Conservation (phyloP, 2,888 invertebrate species). For the Dastarcus helophoroides region DNA sequence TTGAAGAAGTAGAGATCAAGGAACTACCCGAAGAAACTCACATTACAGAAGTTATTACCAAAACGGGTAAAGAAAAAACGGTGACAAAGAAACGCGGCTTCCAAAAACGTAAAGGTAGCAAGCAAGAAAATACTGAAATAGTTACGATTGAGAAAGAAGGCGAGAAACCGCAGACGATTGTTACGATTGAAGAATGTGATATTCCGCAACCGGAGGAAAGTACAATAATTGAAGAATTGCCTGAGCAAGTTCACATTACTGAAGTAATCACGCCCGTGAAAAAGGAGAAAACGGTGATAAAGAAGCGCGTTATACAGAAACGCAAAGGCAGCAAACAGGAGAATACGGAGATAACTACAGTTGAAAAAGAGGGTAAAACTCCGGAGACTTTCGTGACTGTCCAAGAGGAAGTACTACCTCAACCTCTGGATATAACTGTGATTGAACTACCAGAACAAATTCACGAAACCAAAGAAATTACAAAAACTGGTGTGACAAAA, state of each 20-base stretch:
- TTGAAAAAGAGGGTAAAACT: constrained; percentile 33
- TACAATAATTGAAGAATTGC: constrained; percentile 21
- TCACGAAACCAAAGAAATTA: constrained; percentile 17
- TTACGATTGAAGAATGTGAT: constrained; percentile 23
- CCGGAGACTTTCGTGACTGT: constrained; percentile 28
- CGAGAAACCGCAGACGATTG: constrained; percentile 26
- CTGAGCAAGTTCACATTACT: constrained; percentile 28
- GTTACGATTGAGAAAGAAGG: constrained; percentile 40
- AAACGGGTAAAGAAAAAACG: constrained; percentile 40
- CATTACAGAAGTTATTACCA: constrained; percentile 24
- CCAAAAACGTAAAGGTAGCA: constrained; percentile 12
- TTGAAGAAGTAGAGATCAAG: too few species aligned
- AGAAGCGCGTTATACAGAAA: constrained; percentile 36
- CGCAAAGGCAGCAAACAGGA: constrained; percentile 29
- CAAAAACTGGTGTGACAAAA: constrained; percentile 19
- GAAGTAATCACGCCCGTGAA: constrained; percentile 16
- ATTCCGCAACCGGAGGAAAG: constrained; percentile 21
- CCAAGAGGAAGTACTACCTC: constrained; percentile 12
- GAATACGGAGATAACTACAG: constrained; percentile 33
- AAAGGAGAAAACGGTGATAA: constrained; percentile 23
- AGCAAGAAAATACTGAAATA: constrained; percentile 28
- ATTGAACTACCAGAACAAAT: constrained; percentile 17
- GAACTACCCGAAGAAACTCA: constrained; percentile 23
- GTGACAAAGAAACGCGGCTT: constrained; percentile 39
- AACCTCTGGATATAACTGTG: constrained; percentile 21